Base-by-base conservation (phyloP, 2,113 vertebrate species). In the Dicerorhinus sumatrensis region DNA sequence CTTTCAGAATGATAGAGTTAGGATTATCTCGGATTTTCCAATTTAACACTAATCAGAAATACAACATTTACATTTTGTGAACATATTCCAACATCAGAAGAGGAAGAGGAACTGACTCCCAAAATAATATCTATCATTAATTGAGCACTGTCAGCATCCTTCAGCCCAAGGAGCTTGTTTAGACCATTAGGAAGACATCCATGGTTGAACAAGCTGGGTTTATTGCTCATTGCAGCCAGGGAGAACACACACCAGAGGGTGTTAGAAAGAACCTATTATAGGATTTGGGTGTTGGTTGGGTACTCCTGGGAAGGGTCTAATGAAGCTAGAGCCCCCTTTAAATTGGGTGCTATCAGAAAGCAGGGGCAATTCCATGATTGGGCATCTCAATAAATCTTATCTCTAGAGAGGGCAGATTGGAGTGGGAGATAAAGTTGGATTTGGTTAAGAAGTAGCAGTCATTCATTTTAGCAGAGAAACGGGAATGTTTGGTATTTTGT, bases 21-120 rank as follows among this genome's bases (percentile, higher is more conserved):
- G 70, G 76, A 46, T 79, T 46, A 51, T 21, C 56, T 84, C 58
- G n/a, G n/a, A 63, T 87, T 73, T 84, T 79, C 81, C n/a, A 67
- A 3, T 48, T 39, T 84, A 67, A 75, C 23, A 8, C 13, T 63
- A 73, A 21, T 13, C 60, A 73, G 23, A 94, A 84, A 75, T 25
- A 51, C 10, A 27, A 27, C 21, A 17, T 67, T 84, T 33, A 73
- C 51, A 36, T 65, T 89, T 95, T 54, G 29, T 31, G 33, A 83
- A 16, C 6, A 10, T 13, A 20, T 73, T 83, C 56, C 18, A 63
- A 23, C 75, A 33, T 81, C 69, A 72, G 63, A 91, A 79, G 69
- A 76, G 20, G 20, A 69, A 60, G 42, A 88, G 63, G 84, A 65
- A n/a, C 16, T 4, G 63, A 76, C 33, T 83, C 48, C 65, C 29